Conservation (phyloP, 2,113 vertebrate species). For the Porphyrio hochstetteri region DNA sequence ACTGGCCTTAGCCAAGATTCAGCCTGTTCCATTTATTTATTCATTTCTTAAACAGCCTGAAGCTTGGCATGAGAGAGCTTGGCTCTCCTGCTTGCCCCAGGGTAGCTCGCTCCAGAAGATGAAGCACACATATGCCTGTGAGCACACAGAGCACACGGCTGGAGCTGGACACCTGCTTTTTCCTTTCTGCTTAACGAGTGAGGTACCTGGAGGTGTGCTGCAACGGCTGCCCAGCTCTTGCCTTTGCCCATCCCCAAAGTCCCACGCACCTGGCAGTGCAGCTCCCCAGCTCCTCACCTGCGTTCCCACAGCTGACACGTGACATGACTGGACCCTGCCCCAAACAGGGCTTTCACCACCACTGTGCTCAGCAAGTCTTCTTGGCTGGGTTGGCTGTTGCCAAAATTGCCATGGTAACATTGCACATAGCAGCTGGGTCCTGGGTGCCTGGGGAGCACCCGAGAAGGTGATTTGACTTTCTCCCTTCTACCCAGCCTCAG, state of each 20-base stretch:
- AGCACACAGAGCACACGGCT: accelerated
- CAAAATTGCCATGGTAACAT: accelerated
- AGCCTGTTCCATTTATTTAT: neutral
- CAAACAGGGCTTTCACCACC: neutral
- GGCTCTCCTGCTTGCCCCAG: neutral
- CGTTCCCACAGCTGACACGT: accelerated
- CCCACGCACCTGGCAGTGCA: accelerated
- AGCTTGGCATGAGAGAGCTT: neutral
- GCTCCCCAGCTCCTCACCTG: neutral
- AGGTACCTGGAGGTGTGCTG: neutral
- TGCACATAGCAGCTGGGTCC: neutral
- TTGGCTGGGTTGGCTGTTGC: neutral
- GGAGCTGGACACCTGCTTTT: neutral
- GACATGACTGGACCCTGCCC: neutral
- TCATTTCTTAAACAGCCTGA: neutral
- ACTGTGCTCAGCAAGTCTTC: neutral
- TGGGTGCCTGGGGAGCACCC: neutral
- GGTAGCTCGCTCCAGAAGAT: neutral
- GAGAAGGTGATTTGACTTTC: neutral
- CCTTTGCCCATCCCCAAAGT: neutral
- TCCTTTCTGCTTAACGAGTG: neutral
- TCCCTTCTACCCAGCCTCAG: neutral
- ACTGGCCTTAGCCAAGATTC: neutral
- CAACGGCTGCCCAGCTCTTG: neutral
- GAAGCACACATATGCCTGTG: accelerated